A percentile compares a stretch with the other conserved stretches of the same genome.
Evolutionary conservation across 2,888 invertebrate genomes (phyloP).

Genomic region (Stenichneumon culpator): DNA sequence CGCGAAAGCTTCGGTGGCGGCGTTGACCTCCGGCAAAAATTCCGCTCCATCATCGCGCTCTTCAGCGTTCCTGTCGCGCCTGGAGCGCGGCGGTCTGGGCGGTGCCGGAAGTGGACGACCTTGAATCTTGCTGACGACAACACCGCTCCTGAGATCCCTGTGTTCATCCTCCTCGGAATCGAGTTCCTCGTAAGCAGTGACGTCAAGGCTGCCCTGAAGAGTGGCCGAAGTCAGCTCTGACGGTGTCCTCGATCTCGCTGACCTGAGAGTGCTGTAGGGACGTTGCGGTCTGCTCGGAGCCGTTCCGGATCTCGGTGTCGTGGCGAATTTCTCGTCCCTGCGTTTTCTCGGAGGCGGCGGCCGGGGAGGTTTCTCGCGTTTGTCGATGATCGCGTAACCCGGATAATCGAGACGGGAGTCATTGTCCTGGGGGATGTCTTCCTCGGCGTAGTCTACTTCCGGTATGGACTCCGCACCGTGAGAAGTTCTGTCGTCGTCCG

Average conservation of each 20-base stretch:
- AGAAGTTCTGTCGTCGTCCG: slow-evolving; percentile 90
- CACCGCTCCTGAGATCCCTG: slow-evolving; percentile 90
- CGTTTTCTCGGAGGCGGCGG: slow-evolving; percentile 88
- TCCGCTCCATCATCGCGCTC: slow-evolving; percentile 83
- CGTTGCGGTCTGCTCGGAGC: slow-evolving; percentile 87
- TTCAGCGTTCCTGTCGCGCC: slow-evolving; percentile 74
- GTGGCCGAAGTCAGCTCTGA: slow-evolving; percentile 61
- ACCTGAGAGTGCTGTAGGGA: slow-evolving; percentile 88
- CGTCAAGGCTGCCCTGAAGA: slow-evolving; percentile 64
- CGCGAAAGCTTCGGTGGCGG: slow-evolving; percentile 88
- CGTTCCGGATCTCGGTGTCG: slow-evolving; percentile 87
- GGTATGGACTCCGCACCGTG: slow-evolving; percentile 90
- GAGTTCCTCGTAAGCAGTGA: slow-evolving; percentile 88
- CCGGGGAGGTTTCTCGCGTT: slow-evolving; percentile 87
- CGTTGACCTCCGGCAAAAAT: slow-evolving; percentile 30
- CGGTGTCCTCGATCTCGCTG: slow-evolving; percentile 85
- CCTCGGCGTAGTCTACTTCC: slow-evolving; percentile 84
- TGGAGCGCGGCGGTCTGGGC: slow-evolving; percentile 92
- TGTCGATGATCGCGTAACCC: slow-evolving; percentile 93
- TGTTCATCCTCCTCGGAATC: slow-evolving; percentile 86
- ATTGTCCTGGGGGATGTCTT: slow-evolving; percentile 84
- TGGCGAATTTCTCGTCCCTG: slow-evolving; percentile 88
- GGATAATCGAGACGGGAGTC: slow-evolving; percentile 84
- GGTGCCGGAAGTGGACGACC: slow-evolving; percentile 94
- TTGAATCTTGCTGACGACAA: slow-evolving; percentile 93